These are phyloP conservation scores for Drosophila stalkeri DNA, from an alignment of 2,888 invertebrate species.

Conservation along the genomic window DNA sequence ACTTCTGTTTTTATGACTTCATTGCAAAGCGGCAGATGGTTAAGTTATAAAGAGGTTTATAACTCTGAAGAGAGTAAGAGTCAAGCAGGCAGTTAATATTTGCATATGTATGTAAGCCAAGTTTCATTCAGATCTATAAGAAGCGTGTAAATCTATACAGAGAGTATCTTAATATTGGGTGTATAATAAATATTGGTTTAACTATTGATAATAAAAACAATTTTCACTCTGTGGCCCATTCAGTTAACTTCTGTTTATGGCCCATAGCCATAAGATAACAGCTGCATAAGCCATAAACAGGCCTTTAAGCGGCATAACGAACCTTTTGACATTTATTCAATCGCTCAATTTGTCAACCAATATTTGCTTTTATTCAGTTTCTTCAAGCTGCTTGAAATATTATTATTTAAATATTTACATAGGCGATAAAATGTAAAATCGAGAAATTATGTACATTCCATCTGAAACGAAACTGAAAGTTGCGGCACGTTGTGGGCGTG, in stretches of 20 bases:
- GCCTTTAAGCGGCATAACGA: not conserved
- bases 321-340: not conserved
- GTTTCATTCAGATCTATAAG: not conserved
- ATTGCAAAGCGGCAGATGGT: conserved; percentile 9
- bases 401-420: conserved; percentile 62
- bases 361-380: conserved; percentile 42
- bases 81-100: not conserved
- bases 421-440: conserved; percentile 42
- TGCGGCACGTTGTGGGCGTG: conserved; percentile 53
- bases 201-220: conserved; percentile 56
- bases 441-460: conserved; percentile 18
- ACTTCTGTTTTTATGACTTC: conserved; percentile 45
- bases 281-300: conserved; percentile 10
- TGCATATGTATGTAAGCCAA: conserved; percentile 3
- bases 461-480: conserved; percentile 50
- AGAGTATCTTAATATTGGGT: conserved; percentile 2
- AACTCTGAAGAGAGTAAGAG: not conserved
- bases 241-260: conserved; percentile 60
- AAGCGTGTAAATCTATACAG: not conserved
- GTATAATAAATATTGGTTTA: conserved; percentile 1
- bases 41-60: conserved; percentile 1
- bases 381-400: conserved; percentile 28
- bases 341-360: conserved; percentile 25
- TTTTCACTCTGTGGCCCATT: conserved; percentile 47
- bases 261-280: conserved; percentile 23